Evolutionary conservation across 2,888 invertebrate genomes (phyloP), one percentile per base, ranked within the genome.

Genomic region (Aproaerema taeniolella): DNA sequence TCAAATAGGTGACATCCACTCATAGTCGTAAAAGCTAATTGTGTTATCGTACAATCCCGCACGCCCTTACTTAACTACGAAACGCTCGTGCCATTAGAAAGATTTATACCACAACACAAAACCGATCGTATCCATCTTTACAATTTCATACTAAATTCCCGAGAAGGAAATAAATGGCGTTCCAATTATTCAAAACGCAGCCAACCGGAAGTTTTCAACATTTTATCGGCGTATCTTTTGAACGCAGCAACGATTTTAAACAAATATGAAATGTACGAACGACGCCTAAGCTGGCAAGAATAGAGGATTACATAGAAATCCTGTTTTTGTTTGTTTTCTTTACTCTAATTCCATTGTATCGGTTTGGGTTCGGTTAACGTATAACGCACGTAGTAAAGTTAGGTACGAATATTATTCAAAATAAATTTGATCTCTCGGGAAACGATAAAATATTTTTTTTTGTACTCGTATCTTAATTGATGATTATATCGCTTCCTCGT

Each of bases 301-400:
- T 72, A 50, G 72, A 63, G 73, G 79, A 82, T 85, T 85, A 83
- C 76, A 69, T 47, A 63, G 73, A 79, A 85, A 86, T 76, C 78
- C 76, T 81, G 82, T 85, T 82, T 80, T 85, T 86, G 83, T 85
- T 85, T 86, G 78, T 85, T 82, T 85, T 79, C 82, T 83, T 83
- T 75, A 49, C 52, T 45, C 50, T 77, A 71, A 78, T 69, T 67
- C 79, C 67, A 71, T 81, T 80, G 73, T 79, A 55, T 52, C 41
- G 52, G 48, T 50, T 42, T 43, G 52, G 47, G n/a, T n/a, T n/a
- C n/a, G n/a, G n/a, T n/a, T n/a, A n/a, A n/a, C n/a, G n/a, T n/a
- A n/a, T n/a, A n/a, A n/a, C n/a, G n/a, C n/a, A n/a, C n/a, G n/a
- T n/a, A n/a, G n/a, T n/a, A n/a, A n/a, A n/a, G n/a, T n/a, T n/a